phyloP scores from a whole-genome alignment of 2,797 vertebrate genomes.

The Steatocranus sp. region DNA sequence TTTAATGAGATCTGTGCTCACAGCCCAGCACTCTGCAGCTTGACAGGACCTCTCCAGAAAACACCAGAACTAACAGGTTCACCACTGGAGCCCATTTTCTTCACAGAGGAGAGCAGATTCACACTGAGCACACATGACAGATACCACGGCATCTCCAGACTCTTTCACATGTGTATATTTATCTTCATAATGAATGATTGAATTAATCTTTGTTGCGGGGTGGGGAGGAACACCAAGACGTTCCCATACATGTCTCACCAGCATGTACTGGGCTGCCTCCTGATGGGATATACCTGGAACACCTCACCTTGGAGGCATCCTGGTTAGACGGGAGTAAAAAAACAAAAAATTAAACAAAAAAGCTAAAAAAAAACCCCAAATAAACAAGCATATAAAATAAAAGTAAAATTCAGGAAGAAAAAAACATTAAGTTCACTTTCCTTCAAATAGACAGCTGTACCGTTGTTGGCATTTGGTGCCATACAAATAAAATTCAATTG shows the following conservation, averaged over 20 bases:
- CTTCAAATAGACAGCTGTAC: neutral
- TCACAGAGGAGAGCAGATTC: neutral
- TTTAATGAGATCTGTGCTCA: neutral
- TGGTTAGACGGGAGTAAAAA: rapidly evolving
- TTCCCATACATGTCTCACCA: neutral
- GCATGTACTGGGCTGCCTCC: neutral
- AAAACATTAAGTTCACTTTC: neutral
- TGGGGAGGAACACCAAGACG: neutral
- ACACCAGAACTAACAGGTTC: neutral
- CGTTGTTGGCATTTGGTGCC: neutral
- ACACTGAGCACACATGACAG: neutral
- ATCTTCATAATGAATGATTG: neutral
- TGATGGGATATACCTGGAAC: neutral
- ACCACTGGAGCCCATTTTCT: neutral
- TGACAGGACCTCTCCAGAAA: neutral
- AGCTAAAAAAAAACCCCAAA: neutral
- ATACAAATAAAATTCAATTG: neutral
- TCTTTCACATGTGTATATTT: neutral
- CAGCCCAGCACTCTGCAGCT: neutral
- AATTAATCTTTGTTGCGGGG: neutral
- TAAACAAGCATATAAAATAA: neutral
- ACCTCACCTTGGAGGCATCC: neutral
- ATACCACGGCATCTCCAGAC: neutral
- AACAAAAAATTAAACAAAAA: neutral
- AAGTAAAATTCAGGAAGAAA: neutral